phyloP scores from a whole-genome alignment of 1,140 invertebrate genomes.

The Achroia grisella region DNA sequence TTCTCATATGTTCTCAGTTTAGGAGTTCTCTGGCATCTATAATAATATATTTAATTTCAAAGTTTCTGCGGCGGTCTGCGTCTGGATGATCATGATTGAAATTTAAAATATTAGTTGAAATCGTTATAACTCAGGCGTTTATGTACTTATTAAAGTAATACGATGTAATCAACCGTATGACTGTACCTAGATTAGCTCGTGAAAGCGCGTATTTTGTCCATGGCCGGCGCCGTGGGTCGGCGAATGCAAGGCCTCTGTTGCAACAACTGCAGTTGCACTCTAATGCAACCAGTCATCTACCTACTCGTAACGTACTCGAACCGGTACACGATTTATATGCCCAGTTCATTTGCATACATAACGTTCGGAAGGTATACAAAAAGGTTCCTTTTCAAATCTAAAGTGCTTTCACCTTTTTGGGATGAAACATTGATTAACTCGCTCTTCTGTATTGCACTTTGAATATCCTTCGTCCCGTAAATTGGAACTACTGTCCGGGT shows the following conservation, averaged over 20 bases:
- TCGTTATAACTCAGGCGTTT: background rate
- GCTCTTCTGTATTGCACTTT: too few species aligned
- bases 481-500: too few species aligned
- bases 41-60: too few species aligned
- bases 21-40: too few species aligned
- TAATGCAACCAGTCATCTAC: constrained; percentile 33
- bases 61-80: too few species aligned
- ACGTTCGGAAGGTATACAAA: constrained; percentile 6
- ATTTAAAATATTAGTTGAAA: background rate
- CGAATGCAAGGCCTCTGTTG: constrained; percentile 63
- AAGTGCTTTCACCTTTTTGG: constrained; percentile 6
- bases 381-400: constrained; percentile 4
- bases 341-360: constrained; percentile 23
- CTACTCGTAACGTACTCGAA: constrained; percentile 33
- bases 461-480: too few species aligned
- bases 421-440: constrained; percentile 8
- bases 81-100: too few species aligned
- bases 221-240: constrained; percentile 50
- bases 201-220: constrained; percentile 64
- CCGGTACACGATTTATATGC: constrained; percentile 22
- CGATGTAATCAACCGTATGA: background rate
- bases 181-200: constrained; percentile 17
- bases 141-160: background rate
- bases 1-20: too few species aligned
- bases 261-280: constrained; percentile 55